Evolutionary conservation across 2,113 vertebrate species (phyloP).

Genomic region (Sylvicapra grimmia): DNA sequence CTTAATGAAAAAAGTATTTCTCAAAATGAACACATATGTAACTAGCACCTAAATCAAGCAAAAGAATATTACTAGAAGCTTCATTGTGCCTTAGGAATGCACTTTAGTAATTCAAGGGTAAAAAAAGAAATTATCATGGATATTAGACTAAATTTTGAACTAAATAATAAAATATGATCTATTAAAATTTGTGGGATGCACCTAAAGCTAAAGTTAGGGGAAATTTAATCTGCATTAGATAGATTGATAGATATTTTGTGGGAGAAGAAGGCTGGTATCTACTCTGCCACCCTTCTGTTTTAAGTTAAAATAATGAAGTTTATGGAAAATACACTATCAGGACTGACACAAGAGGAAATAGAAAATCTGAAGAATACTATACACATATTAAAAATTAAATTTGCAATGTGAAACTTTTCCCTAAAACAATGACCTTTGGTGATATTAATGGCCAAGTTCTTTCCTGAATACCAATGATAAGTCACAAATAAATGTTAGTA

Average conservation of each 20-base stretch:
- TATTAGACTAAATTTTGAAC: not conserved
- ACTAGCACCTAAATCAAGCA: not conserved
- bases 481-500: not conserved
- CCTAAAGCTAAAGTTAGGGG: not conserved
- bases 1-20: not conserved
- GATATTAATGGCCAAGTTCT: not conserved
- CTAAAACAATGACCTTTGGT: not conserved
- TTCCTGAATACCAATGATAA: not conserved
- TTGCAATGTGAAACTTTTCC: not conserved
- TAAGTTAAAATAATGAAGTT: not conserved
- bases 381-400: not conserved
- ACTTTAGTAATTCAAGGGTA: not conserved
- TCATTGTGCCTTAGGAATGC: not conserved
- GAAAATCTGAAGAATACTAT: not conserved
- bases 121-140: not conserved
- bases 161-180: not conserved
- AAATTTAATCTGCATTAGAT: not conserved
- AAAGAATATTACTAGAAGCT: not conserved
- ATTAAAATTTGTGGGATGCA: not conserved
- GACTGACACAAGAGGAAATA: not conserved
- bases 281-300: not conserved
- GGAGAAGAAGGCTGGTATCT: not conserved
- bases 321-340: not conserved
- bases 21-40: not conserved
- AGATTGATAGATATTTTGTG: not conserved